Evolutionary conservation across 2,113 vertebrate genomes (phyloP).

Genomic region (Pseudopodoces humilis): DNA sequence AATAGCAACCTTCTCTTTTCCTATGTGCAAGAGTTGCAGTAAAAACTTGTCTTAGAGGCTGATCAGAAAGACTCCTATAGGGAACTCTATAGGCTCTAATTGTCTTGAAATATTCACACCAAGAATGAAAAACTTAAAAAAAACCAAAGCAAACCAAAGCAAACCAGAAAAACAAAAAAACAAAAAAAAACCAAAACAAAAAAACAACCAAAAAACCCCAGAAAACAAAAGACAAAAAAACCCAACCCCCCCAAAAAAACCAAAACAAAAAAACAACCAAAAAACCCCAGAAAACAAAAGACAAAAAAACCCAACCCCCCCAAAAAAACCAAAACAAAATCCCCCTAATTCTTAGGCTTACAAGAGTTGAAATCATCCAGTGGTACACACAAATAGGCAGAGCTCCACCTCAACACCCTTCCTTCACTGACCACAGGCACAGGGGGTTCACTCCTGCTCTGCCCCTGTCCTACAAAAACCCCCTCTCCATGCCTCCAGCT

Average conservation of each 20-base stretch:
- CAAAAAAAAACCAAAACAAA: neutral
- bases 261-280: too few relatives aligned
- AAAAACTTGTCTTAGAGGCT: neutral
- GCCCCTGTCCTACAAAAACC: neutral
- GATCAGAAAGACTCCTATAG: neutral
- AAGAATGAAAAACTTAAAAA: neutral
- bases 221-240: too few relatives aligned
- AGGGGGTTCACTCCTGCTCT: too few relatives aligned
- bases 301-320: too few relatives aligned
- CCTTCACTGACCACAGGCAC: accelerated
- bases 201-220: neutral
- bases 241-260: too few relatives aligned
- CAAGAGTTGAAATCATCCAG: neutral
- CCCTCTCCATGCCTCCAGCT: neutral
- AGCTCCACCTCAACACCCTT: neutral
- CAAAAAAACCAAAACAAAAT: too few relatives aligned
- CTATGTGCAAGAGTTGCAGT: neutral
- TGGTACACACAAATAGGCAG: neutral
- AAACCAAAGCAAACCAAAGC: neutral
- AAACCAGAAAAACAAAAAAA: neutral
- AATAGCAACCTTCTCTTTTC: neutral
- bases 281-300: too few relatives aligned
- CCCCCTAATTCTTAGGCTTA: neutral
- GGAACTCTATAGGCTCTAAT: neutral
- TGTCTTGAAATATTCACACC: neutral